A percentile compares a stretch with the other conserved stretches of the same genome.
Conservation (phyloP, 2,888 invertebrate genomes). For the Dryadula phaetusa region DNA sequence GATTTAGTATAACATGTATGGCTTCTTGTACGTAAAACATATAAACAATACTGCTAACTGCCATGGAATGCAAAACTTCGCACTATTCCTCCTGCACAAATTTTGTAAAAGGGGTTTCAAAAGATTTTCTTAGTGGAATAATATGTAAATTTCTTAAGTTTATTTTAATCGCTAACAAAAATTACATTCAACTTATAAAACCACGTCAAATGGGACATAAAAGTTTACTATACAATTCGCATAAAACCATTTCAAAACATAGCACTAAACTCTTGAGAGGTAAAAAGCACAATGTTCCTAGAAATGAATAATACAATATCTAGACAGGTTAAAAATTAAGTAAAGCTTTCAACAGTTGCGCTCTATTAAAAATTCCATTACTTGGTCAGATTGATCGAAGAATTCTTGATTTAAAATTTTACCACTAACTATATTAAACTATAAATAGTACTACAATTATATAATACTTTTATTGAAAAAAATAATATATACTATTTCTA, state of each 20-base stretch:
- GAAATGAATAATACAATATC: conserved; percentile 30
- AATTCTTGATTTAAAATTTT: background rate
- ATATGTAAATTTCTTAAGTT: too few species aligned
- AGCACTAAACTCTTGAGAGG: conserved; percentile 1
- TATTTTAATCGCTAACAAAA: too few species aligned
- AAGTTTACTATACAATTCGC: background rate
- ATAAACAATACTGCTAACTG: too few species aligned
- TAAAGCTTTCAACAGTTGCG: conserved; percentile 35
- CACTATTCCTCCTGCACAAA: too few species aligned
- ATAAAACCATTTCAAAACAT: background rate
- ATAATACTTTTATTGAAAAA: background rate
- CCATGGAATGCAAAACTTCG: too few species aligned
- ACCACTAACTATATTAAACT: too few species aligned
- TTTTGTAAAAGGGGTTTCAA: too few species aligned
- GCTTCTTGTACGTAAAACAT: too few species aligned
- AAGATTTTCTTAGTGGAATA: too few species aligned
- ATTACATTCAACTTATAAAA: too few species aligned
- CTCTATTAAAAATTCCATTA: conserved; percentile 44
- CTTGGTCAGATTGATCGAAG: conserved; percentile 32
- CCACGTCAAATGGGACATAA: background rate
- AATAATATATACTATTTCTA: background rate
- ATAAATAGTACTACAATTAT: background rate
- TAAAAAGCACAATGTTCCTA: conserved; percentile 17
- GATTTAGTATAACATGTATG: too few species aligned
- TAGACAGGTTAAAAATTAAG: conserved; percentile 36